Conservation (phyloP, 2,113 vertebrate species). For the Passer domesticus region DNA sequence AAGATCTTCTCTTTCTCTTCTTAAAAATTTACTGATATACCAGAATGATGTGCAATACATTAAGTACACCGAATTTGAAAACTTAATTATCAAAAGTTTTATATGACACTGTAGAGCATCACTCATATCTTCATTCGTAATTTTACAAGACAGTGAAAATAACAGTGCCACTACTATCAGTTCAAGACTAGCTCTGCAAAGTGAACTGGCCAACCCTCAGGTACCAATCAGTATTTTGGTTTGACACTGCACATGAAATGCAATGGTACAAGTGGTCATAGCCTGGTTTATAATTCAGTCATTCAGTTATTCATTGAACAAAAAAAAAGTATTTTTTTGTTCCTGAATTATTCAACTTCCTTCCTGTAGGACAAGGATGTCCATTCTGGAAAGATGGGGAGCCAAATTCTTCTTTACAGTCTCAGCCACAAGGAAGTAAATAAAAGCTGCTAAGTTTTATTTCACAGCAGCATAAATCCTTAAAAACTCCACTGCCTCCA, state of each 20-base stretch:
- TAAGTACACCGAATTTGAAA: neutral
- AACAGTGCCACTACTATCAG: neutral
- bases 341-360: neutral
- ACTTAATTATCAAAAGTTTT: neutral
- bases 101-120: neutral
- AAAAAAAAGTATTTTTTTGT: neutral
- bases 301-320: neutral
- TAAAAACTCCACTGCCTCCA: neutral
- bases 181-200: neutral
- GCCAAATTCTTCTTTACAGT: neutral
- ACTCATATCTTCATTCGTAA: neutral
- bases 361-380: neutral
- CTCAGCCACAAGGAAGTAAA: neutral
- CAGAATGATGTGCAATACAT: neutral
- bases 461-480: neutral
- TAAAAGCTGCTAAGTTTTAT: neutral
- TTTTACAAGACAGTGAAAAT: neutral
- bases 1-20: neutral
- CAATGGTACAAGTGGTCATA: neutral
- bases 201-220: neutral
- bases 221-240: neutral
- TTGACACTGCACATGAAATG: neutral
- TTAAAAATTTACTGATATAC: neutral
- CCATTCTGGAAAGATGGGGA: neutral
- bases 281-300: neutral